Evolutionary conservation across 1,140 invertebrate species (phyloP).

Genomic region (Leptonema lineaticorne): DNA sequence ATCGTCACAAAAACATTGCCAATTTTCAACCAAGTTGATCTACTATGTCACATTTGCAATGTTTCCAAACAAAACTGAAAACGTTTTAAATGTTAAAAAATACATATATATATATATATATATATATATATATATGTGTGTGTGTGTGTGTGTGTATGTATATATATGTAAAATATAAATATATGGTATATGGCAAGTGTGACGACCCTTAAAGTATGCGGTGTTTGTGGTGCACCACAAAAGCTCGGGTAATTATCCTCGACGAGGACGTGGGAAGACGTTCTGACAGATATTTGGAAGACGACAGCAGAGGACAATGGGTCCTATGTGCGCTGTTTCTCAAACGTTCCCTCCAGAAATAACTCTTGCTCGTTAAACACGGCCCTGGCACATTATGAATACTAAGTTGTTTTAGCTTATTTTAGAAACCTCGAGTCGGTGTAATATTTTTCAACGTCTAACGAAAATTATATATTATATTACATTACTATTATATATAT

Average conservation of each 20-base stretch:
- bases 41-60: no score
- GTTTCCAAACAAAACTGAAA: no score
- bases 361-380: no score
- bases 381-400: no score
- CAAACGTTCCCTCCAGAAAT: no score
- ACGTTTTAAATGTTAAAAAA: background rate
- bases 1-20: no score
- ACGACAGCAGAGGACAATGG: background rate
- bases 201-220: background rate
- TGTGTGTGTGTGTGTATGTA: background rate
- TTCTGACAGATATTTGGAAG: background rate
- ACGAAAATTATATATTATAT: no score
- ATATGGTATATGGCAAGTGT: background rate
- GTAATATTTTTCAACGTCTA: no score
- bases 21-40: no score
- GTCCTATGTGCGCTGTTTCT: background rate
- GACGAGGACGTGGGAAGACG: background rate
- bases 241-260: background rate
- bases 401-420: no score
- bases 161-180: background rate
- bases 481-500: no score
- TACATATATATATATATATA: background rate
- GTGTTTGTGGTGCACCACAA: background rate
- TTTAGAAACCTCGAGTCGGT: no score
- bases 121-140: background rate